Evolutionary conservation across 2,113 vertebrate genomes (phyloP), one percentile per base, ranked within the genome.

Genomic region (Corynorhinus townsendii): DNA sequence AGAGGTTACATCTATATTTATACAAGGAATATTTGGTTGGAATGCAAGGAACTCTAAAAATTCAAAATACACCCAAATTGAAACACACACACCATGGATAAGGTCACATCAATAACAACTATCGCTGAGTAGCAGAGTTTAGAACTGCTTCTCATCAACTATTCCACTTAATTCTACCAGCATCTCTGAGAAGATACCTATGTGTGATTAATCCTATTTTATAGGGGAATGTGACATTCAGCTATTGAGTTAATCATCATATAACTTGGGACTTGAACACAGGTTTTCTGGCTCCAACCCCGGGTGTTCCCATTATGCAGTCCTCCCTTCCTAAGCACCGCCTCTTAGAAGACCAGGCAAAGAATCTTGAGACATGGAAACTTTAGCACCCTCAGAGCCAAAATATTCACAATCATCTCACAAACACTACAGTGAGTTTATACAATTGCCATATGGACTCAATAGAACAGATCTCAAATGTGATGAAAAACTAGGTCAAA

Each of bases 21-120:
- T 20, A 87, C 15, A 80, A 54, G 86, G 5, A 62, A 92, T 16
- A 52, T 85, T 91, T 91, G 19, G 30, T 75, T 80, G 35, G 66
- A 86, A 90, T 87, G 22, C 49, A 89, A 87, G 38, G 22, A 82
- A 90, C 7, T 72, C 95, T 26, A 89, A 91, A 86, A 93, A 84
- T 64, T 62, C 28, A 59, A 68, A 88, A 30, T 93, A 84, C 4
- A 45, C 4, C 11, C 28, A 95, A 68, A 49, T 86, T 30, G 49
- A 77, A 43, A n/a, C 91, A 76, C 0, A 56, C 54, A 62, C 59
- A 62, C 6, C 62, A 47, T 47, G 12, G 83, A 69, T 84, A 71
- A 82, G 33, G 14, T 86, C 45, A 52, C 4, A 77, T 59, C 15
- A 12, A 43, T 83, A 71, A 43, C 22, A 68, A 62, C 11, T 52